phyloP scores from a whole-genome alignment of 2,888 invertebrate species.

The Fragum fragum region DNA sequence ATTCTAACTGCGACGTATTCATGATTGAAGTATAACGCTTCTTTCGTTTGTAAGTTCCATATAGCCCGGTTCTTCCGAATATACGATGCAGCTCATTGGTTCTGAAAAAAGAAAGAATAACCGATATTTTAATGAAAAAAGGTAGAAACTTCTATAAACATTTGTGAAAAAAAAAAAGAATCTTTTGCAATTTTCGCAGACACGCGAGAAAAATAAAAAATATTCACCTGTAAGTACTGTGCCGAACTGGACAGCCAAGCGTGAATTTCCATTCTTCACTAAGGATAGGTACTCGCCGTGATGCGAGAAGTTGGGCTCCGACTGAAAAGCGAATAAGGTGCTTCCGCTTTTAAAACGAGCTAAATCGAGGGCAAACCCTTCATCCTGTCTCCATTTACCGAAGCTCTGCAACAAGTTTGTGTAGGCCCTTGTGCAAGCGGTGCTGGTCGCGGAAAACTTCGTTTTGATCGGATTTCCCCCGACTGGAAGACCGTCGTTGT shows the following conservation, averaged over 20 bases:
- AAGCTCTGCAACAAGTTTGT: conserved; percentile 36
- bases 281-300: conserved; percentile 41
- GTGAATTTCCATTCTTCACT: conserved; percentile 40
- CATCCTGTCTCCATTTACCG: conserved; percentile 51
- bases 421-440: conserved; percentile 35
- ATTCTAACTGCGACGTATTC: conserved; percentile 45
- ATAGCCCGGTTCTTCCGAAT: conserved; percentile 42
- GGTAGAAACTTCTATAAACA: too few species aligned
- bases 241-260: conserved; percentile 27
- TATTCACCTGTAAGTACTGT: background rate
- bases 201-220: background rate
- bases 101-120: conserved; percentile 39
- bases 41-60: conserved; percentile 33
- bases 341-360: conserved; percentile 24
- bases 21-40: conserved; percentile 33
- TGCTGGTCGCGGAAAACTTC: conserved; percentile 19
- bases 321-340: conserved; percentile 41
- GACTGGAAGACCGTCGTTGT: conserved; percentile 53
- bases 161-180: too few species aligned
- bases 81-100: conserved; percentile 53
- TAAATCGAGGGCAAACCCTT: conserved; percentile 26
- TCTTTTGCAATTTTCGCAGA: too few species aligned
- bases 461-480: conserved; percentile 44
- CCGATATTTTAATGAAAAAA: background rate
- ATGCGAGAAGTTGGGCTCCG: conserved; percentile 38